phyloP scores from a whole-genome alignment of 2,113 vertebrate genomes.

The Ailurus styani region DNA sequence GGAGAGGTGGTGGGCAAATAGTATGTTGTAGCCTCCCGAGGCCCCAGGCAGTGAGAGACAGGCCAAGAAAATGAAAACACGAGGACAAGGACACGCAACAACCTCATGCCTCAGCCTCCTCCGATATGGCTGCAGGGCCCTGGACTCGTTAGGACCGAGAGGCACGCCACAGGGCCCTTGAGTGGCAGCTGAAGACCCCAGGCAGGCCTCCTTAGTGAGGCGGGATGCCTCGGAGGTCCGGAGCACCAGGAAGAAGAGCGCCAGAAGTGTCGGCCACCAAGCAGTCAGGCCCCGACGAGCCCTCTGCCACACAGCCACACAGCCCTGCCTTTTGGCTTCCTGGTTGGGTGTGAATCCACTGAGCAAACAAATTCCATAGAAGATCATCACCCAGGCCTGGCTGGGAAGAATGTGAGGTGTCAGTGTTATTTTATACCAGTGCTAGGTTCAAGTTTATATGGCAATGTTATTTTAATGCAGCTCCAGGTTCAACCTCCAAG shows the following conservation, averaged over 20 bases:
- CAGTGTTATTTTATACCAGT: background rate
- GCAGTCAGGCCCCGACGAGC: background rate
- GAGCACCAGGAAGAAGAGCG: background rate
- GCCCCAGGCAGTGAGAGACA: background rate
- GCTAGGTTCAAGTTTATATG: background rate
- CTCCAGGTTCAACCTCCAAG: background rate
- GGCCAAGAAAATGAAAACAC: fast-evolving
- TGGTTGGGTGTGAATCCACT: background rate
- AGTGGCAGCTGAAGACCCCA: fast-evolving
- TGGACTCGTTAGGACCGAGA: background rate
- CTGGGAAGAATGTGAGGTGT: background rate
- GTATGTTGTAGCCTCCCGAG: fast-evolving
- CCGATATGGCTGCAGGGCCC: no score
- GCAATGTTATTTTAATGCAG: background rate
- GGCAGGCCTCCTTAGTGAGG: background rate
- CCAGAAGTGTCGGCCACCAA: fast-evolving
- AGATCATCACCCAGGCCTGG: background rate
- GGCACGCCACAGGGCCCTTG: background rate
- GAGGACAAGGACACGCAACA: fast-evolving
- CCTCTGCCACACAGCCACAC: fast-evolving
- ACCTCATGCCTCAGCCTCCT: fast-evolving
- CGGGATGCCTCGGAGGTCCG: background rate
- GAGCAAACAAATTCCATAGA: background rate
- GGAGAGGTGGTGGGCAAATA: fast-evolving
- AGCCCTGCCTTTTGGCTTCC: background rate